phyloP scores from a whole-genome alignment of 1,140 invertebrate species.

The Eriocheir sinensis region DNA sequence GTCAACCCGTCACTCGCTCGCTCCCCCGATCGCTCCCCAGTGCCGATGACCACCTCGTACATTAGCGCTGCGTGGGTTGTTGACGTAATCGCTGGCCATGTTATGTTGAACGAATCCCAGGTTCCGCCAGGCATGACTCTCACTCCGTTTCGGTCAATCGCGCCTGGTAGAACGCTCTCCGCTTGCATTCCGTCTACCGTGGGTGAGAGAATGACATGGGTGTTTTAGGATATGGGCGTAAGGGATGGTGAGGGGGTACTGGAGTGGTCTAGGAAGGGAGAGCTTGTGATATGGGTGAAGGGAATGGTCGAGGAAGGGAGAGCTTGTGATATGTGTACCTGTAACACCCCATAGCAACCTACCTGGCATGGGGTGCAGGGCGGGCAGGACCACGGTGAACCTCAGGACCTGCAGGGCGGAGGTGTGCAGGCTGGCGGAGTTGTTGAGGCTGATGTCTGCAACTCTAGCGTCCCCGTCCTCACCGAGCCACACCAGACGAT shows the following conservation, averaged over 20 bases:
- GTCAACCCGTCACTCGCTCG: no score
- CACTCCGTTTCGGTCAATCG: conserved; percentile 72
- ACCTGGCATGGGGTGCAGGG: conserved; percentile 85
- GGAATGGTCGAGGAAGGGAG: no score
- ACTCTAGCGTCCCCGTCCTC: conserved; percentile 89
- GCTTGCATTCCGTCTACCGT: conserved; percentile 54
- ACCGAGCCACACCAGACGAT: conserved; percentile 90
- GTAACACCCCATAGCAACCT: no score
- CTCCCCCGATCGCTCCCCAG: conserved; percentile 78
- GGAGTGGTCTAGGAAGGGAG: no score
- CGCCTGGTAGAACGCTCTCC: conserved; percentile 86
- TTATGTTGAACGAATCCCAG: conserved; percentile 90
- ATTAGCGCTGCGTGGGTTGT: conserved; percentile 91
- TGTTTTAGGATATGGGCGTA: no score
- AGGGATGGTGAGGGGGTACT: no score
- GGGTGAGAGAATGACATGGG: neutral
- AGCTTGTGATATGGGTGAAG: no score
- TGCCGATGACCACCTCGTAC: conserved; percentile 89
- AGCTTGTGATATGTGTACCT: no score
- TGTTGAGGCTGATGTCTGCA: conserved; percentile 89
- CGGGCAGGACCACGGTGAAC: conserved; percentile 88
- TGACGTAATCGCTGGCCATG: conserved; percentile 88
- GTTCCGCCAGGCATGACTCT: conserved; percentile 86
- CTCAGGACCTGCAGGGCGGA: conserved; percentile 86
- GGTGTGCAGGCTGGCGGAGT: conserved; percentile 88